Percentiles rank a stretch among this genome's conserved stretches.
Conservation (phyloP, 2,797 vertebrate species). For the Notolepis coatsorum region DNA sequence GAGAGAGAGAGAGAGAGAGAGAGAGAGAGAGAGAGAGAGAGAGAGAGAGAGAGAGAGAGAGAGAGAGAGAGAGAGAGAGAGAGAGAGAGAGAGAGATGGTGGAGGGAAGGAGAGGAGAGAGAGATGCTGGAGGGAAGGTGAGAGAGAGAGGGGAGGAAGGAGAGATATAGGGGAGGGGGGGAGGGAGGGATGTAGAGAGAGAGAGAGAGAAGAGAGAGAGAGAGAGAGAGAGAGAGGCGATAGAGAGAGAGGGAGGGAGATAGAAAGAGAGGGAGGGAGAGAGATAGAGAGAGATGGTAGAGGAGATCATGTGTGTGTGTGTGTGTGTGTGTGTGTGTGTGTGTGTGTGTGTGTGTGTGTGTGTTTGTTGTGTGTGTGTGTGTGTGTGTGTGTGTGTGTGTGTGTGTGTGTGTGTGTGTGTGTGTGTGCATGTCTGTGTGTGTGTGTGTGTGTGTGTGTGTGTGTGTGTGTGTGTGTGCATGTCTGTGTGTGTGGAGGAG, state of each 20-base stretch:
- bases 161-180: conserved; percentile 40
- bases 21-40: conserved; percentile 39
- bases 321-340: not conserved
- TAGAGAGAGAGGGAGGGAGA: conserved; percentile 8
- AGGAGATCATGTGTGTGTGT: not conserved
- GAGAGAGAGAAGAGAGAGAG: conserved; percentile 5
- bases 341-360: not conserved
- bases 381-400: no score
- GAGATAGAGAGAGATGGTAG: no score
- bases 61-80: conserved; percentile 20
- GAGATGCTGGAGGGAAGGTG: conserved; percentile 15
- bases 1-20: not conserved
- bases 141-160: conserved; percentile 19
- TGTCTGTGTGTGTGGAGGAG: no score
- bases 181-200: conserved; percentile 25
- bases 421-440: no score
- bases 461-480: no score
- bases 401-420: no score
- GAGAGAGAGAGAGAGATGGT: conserved; percentile 17
- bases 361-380: no score
- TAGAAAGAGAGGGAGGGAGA: conserved; percentile 10
- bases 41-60: conserved; percentile 28
- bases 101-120: conserved; percentile 53
- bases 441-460: no score
- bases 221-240: conserved; percentile 26